Base-by-base conservation (phyloP, 2,888 invertebrate genomes). In the Heliconius sara region DNA sequence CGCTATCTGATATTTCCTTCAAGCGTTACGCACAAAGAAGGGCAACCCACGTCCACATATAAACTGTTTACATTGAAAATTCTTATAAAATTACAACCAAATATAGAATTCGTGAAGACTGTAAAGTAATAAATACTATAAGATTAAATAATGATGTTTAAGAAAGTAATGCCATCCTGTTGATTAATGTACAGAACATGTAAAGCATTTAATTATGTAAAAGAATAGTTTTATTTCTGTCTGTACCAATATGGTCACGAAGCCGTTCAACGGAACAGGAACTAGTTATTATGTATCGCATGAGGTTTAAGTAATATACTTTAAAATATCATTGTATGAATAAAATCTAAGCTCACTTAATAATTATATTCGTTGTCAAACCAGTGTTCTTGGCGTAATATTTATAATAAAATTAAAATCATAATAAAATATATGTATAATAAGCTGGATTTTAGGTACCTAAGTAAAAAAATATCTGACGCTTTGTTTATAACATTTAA, bases 251-350 rank as follows among this genome's bases (percentile, higher is more conserved):
- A 89, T 88, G 88, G 89, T 89, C 91, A 90, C 90, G 90, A 89
- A 89, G 85, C 85, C 84, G 86, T 88, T 88, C 88, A 90, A 88
- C 87, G 88, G 88, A 87, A 89, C 84, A 84, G 84, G 84, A 84
- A 84, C 84, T 83, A 83, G 82, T 83, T 84, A 83, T 84, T 83
- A 83, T 84, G 83, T 84, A 84, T 83, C 81, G 80, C 81, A 72
- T 83, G 83, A 83, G 81, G 67, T 77, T 68, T 80, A 80, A 70
- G 79, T 76, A 65, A 77, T 63, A 80, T 73, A 43, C 43, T 74
- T 78, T 74, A 43, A 79, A 77, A 75, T 72, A 68, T 77, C 57
- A 60, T 72, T 77, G 65, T 65, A 25, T 66, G 66, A 65, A 65
- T 65, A 65, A 52, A 25, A 74, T 74, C 63, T 72, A 65, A 63